Percentiles rank a stretch among this genome's conserved stretches.
These are phyloP conservation scores for Halictus rubicundus DNA, from an alignment of 1,140 invertebrate species.

Conservation along the genomic window DNA sequence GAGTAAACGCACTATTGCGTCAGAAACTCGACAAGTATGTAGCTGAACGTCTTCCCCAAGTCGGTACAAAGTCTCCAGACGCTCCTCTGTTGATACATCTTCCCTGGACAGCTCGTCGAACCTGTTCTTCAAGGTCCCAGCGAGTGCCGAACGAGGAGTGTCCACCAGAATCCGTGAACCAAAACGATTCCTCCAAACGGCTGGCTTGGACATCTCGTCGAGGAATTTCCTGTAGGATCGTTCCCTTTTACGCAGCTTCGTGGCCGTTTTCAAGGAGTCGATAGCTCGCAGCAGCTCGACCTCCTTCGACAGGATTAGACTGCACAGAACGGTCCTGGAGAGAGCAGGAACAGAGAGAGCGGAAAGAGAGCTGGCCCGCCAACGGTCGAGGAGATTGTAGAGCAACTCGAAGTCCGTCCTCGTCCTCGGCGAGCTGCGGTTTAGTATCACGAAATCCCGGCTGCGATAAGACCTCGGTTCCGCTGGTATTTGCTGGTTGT, in stretches of 20 bases:
- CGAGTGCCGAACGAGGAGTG: constrained; percentile 83
- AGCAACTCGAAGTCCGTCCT: constrained; percentile 85
- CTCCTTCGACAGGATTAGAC: constrained; percentile 84
- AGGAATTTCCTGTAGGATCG: constrained; percentile 82
- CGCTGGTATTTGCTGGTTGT: constrained; percentile 5
- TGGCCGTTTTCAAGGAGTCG: constrained; percentile 81
- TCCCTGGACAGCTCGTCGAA: constrained; percentile 81
- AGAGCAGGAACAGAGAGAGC: constrained; percentile 81
- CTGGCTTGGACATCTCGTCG: constrained; percentile 83
- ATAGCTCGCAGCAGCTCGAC: constrained; percentile 84
- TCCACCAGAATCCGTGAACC: constrained; percentile 83
- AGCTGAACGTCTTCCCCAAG: constrained; percentile 78
- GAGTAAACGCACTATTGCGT: constrained; percentile 82
- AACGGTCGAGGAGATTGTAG: constrained; percentile 83
- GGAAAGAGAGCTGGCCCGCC: constrained; percentile 83
- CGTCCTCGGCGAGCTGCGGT: constrained; percentile 69
- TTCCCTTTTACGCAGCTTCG: constrained; percentile 80
- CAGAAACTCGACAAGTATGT: constrained; percentile 81
- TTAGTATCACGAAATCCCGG: constrained; percentile 62
- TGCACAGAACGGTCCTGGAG: constrained; percentile 83
- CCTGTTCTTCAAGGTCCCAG: constrained; percentile 81
- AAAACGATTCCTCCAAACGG: constrained; percentile 81
- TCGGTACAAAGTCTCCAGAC: constrained; percentile 80
- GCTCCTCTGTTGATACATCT: constrained; percentile 76
- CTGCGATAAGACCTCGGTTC: constrained; percentile 26